A percentile compares a stretch with the other conserved stretches of the same genome.
These are phyloP conservation scores for Holcopasites calliopsidis DNA, from an alignment of 1,140 invertebrate genomes.

Conservation along the genomic window DNA sequence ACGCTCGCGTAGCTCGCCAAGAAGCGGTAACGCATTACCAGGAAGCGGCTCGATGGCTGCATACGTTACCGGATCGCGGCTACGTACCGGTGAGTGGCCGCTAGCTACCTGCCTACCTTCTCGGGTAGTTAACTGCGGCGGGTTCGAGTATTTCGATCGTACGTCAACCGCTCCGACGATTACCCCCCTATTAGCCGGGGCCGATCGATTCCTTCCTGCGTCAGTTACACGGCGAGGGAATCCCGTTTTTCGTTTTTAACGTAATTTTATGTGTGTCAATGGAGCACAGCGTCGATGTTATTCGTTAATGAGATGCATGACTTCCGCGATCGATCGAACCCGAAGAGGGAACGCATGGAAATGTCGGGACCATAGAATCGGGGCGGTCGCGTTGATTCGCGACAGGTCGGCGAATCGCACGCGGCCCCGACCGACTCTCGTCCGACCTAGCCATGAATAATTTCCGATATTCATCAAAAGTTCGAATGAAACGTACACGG, in stretches of 20 bases:
- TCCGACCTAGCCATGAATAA: slow-evolving; percentile 35
- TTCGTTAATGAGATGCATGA: slow-evolving; percentile 12
- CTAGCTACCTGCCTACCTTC: slow-evolving; percentile 15
- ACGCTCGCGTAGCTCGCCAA: slow-evolving; percentile 42
- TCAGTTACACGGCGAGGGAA: too few species aligned
- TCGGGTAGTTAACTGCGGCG: slow-evolving; percentile 60
- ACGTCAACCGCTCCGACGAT: slow-evolving; percentile 22
- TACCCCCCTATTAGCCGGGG: slow-evolving; percentile 16
- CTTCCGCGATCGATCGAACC: neutral
- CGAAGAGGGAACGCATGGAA: neutral
- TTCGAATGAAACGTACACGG: slow-evolving; percentile 32
- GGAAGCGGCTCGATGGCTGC: slow-evolving; percentile 61
- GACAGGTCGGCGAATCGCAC: slow-evolving; percentile 9
- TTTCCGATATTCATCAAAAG: slow-evolving; percentile 45
- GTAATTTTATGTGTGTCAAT: too few species aligned
- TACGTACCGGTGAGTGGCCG: slow-evolving; percentile 51
- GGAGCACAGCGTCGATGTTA: too few species aligned
- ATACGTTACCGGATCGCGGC: slow-evolving; percentile 61
- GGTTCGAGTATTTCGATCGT: slow-evolving; percentile 44
- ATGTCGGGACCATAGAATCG: neutral
- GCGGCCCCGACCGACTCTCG: neutral
- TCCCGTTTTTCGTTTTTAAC: too few species aligned
- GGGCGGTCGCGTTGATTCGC: slow-evolving; percentile 9
- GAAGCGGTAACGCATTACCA: slow-evolving; percentile 64
- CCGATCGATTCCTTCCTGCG: slow-evolving; percentile 34